A percentile compares a stretch with the other conserved stretches of the same genome.
Conservation (phyloP, 2,888 invertebrate species). For the Diachrysia chrysitis region DNA sequence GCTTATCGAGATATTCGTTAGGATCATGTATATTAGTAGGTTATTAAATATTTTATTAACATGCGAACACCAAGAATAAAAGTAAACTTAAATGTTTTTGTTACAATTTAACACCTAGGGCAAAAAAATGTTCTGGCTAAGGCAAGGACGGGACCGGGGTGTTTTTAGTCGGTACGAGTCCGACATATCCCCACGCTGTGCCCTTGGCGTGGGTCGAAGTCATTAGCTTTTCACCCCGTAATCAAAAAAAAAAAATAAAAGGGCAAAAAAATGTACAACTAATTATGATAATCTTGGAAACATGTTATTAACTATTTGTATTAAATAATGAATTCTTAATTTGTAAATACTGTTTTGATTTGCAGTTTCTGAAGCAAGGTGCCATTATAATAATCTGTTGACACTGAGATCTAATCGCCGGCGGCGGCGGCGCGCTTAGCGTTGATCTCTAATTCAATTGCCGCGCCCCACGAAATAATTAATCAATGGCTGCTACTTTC, state of each 20-base stretch:
- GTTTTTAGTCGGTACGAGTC: no score
- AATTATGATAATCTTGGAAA: no score
- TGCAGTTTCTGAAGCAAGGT: not conserved
- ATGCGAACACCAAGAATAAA: not conserved
- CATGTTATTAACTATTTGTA: no score
- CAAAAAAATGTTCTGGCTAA: no score
- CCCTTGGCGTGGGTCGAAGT: no score
- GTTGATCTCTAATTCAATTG: slow-evolving; percentile 24
- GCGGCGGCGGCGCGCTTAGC: slow-evolving; percentile 13
- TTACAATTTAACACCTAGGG: no score
- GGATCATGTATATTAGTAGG: not conserved
- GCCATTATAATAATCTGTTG: slow-evolving; percentile 18
- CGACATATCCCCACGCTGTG: no score
- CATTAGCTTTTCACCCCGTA: no score
- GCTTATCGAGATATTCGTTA: slow-evolving; percentile 2
- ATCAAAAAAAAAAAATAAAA: no score
- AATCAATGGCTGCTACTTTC: slow-evolving; percentile 16
- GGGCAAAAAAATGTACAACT: no score
- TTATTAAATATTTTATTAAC: not conserved
- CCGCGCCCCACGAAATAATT: slow-evolving; percentile 13
- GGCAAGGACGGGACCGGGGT: no score
- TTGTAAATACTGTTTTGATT: not conserved
- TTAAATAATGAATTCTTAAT: not conserved
- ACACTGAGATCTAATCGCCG: slow-evolving; percentile 3
- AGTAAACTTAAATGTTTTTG: not conserved